phyloP scores from a whole-genome alignment of 2,797 vertebrate genomes.

The Platyrinchus mystaceus region DNA sequence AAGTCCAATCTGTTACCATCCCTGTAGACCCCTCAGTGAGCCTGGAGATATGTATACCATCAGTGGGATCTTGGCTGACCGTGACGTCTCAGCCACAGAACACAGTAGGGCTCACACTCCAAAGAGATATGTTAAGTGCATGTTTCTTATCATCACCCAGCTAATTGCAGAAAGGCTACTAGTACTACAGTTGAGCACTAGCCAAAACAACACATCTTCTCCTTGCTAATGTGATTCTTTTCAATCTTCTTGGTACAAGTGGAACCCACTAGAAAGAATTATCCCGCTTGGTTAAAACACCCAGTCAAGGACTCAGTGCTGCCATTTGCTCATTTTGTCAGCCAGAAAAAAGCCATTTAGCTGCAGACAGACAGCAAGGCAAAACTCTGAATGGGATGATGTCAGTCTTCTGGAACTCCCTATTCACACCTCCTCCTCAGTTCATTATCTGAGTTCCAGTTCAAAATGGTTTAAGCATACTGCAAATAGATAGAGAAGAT shows the following conservation, averaged over 20 bases:
- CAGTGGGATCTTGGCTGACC: neutral
- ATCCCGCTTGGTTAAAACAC: neutral
- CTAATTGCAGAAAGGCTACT: neutral
- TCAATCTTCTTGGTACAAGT: neutral
- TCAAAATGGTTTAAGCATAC: neutral
- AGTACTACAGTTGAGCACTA: neutral
- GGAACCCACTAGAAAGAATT: neutral
- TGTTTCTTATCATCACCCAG: neutral
- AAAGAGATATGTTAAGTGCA: neutral
- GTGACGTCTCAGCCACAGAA: neutral
- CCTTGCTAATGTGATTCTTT: neutral
- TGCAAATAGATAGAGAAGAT: neutral
- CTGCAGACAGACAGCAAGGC: neutral
- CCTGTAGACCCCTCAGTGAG: neutral
- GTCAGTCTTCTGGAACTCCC: neutral
- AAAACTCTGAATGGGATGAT: neutral
- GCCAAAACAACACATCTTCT: neutral
- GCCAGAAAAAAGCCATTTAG: neutral
- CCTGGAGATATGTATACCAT: fast-evolving
- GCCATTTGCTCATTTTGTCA: neutral
- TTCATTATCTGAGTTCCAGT: neutral
- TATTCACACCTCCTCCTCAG: neutral
- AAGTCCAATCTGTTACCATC: neutral
- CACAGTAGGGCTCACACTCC: neutral
- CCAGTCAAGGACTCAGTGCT: neutral